Percentiles rank a stretch among this genome's conserved stretches.
phyloP scores from a whole-genome alignment of 2,797 vertebrate species.

The Pachyuromys duprasi region DNA sequence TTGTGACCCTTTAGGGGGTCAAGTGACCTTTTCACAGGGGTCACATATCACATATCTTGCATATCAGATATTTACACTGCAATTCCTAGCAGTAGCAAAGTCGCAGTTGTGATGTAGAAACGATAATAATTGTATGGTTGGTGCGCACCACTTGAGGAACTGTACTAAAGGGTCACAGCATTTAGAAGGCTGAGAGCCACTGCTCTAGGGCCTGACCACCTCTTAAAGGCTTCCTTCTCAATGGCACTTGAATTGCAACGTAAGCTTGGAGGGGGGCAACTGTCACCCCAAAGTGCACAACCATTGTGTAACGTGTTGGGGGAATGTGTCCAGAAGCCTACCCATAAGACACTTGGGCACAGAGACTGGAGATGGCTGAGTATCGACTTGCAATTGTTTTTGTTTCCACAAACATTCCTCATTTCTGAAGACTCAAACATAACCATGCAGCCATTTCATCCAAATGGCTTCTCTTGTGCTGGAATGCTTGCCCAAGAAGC shows the following conservation, averaged over 20 bases:
- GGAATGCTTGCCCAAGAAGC: conserved; percentile 37
- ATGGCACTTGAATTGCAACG: background rate
- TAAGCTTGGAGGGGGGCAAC: too few species aligned
- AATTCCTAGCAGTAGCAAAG: background rate
- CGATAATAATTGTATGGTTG: background rate
- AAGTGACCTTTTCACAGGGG: background rate
- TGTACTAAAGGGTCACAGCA: background rate
- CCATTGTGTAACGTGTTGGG: background rate
- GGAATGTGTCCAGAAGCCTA: background rate
- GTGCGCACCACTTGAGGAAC: background rate
- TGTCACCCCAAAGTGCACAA: too few species aligned
- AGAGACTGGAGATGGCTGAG: background rate
- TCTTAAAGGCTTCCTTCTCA: background rate
- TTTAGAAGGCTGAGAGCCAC: background rate
- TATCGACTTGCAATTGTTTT: background rate
- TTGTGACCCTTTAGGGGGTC: background rate
- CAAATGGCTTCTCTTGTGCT: conserved; percentile 51
- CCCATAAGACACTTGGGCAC: background rate
- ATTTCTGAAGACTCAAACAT: conserved; percentile 31
- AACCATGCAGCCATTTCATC: background rate
- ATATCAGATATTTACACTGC: background rate
- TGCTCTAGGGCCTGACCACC: background rate
- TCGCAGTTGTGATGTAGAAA: background rate
- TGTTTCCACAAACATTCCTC: conserved; percentile 53
- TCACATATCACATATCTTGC: background rate